Evolutionary conservation across 2,888 invertebrate species (phyloP).

Genomic region (Drosophila borealis): DNA sequence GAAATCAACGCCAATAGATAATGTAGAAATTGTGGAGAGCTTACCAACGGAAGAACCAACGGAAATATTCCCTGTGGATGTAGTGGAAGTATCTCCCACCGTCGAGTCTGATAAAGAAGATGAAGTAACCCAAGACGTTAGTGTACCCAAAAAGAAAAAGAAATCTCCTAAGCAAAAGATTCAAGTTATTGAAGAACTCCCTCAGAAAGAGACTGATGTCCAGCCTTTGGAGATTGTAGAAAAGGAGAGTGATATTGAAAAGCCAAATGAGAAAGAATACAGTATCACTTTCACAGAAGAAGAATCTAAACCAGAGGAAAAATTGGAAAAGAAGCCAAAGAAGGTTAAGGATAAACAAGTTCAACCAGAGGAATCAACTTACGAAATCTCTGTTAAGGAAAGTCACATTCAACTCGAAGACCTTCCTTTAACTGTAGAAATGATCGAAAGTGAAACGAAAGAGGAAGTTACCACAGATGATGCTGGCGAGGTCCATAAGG

Average conservation of each 20-base stretch:
- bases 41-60: slow-evolving; percentile 30
- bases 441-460: slow-evolving; percentile 84
- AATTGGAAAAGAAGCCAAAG: slow-evolving; percentile 27
- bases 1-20: slow-evolving; percentile 27
- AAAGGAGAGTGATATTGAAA: slow-evolving; percentile 63
- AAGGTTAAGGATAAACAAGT: slow-evolving; percentile 26
- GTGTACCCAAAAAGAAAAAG: slow-evolving; percentile 43
- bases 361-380: slow-evolving; percentile 27
- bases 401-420: slow-evolving; percentile 46
- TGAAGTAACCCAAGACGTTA: slow-evolving; percentile 34
- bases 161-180: slow-evolving; percentile 71
- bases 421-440: slow-evolving; percentile 69
- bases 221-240: slow-evolving; percentile 37
- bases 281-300: slow-evolving; percentile 48
- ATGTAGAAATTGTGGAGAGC: slow-evolving; percentile 68
- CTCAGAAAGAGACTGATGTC: slow-evolving; percentile 28
- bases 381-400: slow-evolving; percentile 53
- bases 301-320: slow-evolving; percentile 19
- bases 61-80: slow-evolving; percentile 32
- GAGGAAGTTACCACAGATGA: slow-evolving; percentile 84
- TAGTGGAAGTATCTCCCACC: slow-evolving; percentile 68
- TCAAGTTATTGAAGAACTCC: slow-evolving; percentile 85
- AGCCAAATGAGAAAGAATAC: slow-evolving; percentile 60
- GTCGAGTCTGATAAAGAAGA: slow-evolving; percentile 38
- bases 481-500: slow-evolving; percentile 83